phyloP scores from a whole-genome alignment of 1,140 invertebrate species.

The Tetranychus urticae region DNA sequence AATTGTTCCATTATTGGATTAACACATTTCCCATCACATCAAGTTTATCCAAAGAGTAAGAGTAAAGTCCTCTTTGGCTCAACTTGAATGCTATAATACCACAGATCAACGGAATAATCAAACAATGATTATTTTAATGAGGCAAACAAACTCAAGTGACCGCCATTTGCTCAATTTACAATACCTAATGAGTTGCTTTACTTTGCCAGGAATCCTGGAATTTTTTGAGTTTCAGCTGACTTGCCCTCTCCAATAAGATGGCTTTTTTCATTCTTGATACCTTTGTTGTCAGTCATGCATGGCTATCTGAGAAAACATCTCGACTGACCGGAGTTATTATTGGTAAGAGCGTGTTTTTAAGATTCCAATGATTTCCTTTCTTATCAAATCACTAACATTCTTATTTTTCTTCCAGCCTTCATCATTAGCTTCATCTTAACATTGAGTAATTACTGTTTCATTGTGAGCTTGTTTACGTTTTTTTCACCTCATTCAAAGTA shows the following conservation, averaged over 20 bases:
- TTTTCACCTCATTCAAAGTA: constrained; percentile 50
- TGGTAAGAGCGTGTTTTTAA: background rate
- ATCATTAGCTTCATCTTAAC: constrained; percentile 53
- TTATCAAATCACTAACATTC: background rate
- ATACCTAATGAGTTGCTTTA: too few relatives aligned
- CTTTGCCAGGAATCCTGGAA: too few relatives aligned
- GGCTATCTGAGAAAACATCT: background rate
- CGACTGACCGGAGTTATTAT: background rate
- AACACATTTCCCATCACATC: too few relatives aligned
- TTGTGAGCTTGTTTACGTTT: constrained; percentile 44
- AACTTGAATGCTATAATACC: too few relatives aligned
- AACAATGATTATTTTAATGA: too few relatives aligned
- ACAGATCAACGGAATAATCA: too few relatives aligned
- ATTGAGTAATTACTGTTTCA: constrained; percentile 48
- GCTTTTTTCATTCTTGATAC: background rate
- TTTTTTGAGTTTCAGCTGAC: background rate
- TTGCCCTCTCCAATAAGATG: background rate
- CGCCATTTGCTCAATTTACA: too few relatives aligned
- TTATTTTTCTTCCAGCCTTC: constrained; percentile 28
- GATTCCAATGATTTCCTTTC: background rate
- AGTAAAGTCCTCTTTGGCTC: too few relatives aligned
- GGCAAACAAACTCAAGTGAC: too few relatives aligned
- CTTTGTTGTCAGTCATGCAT: background rate
- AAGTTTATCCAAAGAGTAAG: too few relatives aligned
- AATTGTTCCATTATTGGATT: too few relatives aligned